Conservation (phyloP, 1,140 invertebrate genomes). For the Oppia nitens region DNA sequence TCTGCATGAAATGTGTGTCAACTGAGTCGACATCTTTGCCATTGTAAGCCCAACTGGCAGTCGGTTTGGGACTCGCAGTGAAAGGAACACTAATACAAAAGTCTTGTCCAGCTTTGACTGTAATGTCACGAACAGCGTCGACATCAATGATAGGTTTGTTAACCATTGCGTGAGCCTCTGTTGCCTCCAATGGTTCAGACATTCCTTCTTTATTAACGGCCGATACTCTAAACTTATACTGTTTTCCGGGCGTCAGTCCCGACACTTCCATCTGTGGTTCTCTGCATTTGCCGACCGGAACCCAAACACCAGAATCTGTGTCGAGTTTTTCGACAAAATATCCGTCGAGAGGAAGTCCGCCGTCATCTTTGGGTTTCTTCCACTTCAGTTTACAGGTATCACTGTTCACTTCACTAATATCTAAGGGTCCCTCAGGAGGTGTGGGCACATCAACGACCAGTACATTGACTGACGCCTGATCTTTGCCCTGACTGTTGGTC, state of each 20-base stretch:
- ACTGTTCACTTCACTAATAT: constrained; percentile 78
- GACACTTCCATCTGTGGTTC: constrained; percentile 65
- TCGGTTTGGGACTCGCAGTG: constrained; percentile 83
- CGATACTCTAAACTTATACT: constrained; percentile 94
- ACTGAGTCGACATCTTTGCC: constrained; percentile 41
- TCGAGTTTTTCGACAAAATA: constrained; percentile 93
- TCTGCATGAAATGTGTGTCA: constrained; percentile 2
- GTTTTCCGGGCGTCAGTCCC: constrained; percentile 77
- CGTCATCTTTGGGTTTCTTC: constrained; percentile 78
- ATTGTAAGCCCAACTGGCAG: constrained; percentile 70
- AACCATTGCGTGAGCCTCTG: too few relatives aligned
- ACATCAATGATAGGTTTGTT: constrained; percentile 91
- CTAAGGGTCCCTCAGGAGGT: constrained; percentile 61
- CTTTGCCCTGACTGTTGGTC: constrained; percentile 33
- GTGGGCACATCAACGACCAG: constrained; percentile 55
- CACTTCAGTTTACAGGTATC: constrained; percentile 82
- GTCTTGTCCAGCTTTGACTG: constrained; percentile 88
- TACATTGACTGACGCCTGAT: constrained; percentile 26
- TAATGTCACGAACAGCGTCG: constrained; percentile 79
- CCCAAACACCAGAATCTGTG: constrained; percentile 74
- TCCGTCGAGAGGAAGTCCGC: constrained; percentile 77
- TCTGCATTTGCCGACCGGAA: constrained; percentile 69
- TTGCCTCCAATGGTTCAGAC: constrained; percentile 73
- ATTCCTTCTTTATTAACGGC: constrained; percentile 97
- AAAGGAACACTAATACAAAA: constrained; percentile 92